phyloP scores from a whole-genome alignment of 2,888 invertebrate genomes.

The Pterostichus madidus region DNA sequence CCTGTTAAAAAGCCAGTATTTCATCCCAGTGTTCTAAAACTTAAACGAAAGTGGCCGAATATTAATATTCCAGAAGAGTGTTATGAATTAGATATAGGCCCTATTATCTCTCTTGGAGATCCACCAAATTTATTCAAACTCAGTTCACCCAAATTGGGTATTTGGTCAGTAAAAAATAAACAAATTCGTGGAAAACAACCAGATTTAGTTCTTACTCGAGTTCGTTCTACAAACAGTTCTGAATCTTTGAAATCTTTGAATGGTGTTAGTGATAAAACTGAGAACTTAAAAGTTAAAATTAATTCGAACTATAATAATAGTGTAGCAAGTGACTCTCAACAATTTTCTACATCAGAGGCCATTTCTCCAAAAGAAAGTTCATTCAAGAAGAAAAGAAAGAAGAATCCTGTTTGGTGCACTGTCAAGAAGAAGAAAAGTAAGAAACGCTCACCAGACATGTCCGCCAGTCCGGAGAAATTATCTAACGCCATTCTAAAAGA shows the following conservation, averaged over 20 bases:
- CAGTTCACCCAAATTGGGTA: not conserved
- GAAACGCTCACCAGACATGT: not conserved
- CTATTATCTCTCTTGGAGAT: not conserved
- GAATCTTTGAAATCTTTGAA: not conserved
- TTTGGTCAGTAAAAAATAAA: slow-evolving; percentile 54
- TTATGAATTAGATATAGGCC: slow-evolving; percentile 30
- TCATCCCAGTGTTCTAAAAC: slow-evolving; percentile 47
- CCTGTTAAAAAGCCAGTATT: not conserved
- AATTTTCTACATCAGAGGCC: not conserved
- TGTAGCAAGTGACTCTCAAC: not conserved
- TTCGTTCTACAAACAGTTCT: not conserved
- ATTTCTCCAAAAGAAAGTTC: not conserved
- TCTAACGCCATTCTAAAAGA: not conserved
- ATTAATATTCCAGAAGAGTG: slow-evolving; percentile 22
- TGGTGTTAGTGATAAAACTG: slow-evolving; percentile 14
- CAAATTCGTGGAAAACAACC: slow-evolving; percentile 5
- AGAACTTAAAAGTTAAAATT: no score
- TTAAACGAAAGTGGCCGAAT: slow-evolving; percentile 43
- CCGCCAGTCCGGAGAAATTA: not conserved
- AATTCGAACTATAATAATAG: no score
- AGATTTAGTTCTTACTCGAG: slow-evolving; percentile 39
- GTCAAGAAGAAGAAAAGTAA: not conserved
- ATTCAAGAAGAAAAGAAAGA: slow-evolving; percentile 9
- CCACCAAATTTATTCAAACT: slow-evolving; percentile 4
- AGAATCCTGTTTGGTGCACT: not conserved